Base-by-base conservation (phyloP, 1,140 invertebrate genomes). In the Lepeophtheirus salmonis region DNA sequence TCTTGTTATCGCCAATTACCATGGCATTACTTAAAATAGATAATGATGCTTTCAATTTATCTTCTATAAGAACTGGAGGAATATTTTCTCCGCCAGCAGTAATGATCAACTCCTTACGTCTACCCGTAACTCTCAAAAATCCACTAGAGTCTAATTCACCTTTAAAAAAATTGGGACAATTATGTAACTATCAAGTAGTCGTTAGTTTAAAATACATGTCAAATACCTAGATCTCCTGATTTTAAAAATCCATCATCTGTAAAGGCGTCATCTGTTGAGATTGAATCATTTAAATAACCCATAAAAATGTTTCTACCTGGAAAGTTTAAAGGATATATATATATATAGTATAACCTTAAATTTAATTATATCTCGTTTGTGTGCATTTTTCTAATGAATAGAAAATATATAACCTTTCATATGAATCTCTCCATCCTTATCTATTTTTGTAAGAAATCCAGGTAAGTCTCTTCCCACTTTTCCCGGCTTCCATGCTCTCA, bases 1-100 rank as follows among this genome's bases (percentile, higher is more conserved):
- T 92, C 65, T 78, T 77, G 66, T 79, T 79, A 71, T 94, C 89
- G 10, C 89, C 89, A 64, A 95, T 78, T 18, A 92, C 73, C 66
- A 92, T 77, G 3, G 80, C 85, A 69, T 91, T 84, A 64, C 83
- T 85, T 1, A 94, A 69, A 61, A 77, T 76, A 13, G 83, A 79
- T 50, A 92, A 71, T 68, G 84, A 80, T 0, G 77, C 69, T 66
- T 86, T 82, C 1, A 94, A 75, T 22, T 75, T 71, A 62, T 90
- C 81, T 72, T 95, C 89, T 60, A 92, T 86, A 17, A 80, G 77
- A 23, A 88, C 79, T 2, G 89, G 88, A 13, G 89, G 78, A 63
- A 92, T 77, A 70, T 95, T 95, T 75, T 95, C 89, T 17, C 89
- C 89, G 14, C 89, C 89, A 48, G 89, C 86, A 3, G 89, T 94